Percentiles rank a stretch among this genome's conserved stretches.
Conservation (phyloP, 2,888 invertebrate species). For the Neoscelio sp. region DNA sequence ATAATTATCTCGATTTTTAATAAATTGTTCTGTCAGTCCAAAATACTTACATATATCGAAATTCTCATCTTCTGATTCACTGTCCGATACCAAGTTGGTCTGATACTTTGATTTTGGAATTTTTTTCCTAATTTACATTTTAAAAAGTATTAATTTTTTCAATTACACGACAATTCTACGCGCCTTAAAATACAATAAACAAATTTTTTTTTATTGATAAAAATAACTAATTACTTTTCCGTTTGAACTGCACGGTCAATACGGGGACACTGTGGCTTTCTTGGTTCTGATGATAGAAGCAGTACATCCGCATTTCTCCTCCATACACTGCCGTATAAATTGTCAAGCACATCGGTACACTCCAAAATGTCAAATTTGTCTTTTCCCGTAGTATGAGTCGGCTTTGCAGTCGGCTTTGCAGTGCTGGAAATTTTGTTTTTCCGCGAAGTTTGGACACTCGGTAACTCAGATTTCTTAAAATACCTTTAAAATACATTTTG, state of each 20-base stretch:
- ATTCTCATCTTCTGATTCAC: constrained; percentile 69
- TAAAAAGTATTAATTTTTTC: too few relatives aligned
- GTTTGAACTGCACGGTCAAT: constrained; percentile 75
- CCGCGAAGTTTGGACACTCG: too few relatives aligned
- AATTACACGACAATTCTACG: too few relatives aligned
- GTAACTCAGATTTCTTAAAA: too few relatives aligned
- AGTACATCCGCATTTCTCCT: constrained; percentile 81
- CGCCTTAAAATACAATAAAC: too few relatives aligned
- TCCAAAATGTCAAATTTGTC: constrained; percentile 69
- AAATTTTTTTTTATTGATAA: too few relatives aligned
- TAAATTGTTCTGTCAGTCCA: too few relatives aligned
- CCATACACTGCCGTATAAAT: constrained; percentile 85
- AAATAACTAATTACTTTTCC: constrained; percentile 76
- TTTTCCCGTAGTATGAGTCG: background rate
- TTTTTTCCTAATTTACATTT: constrained; percentile 69
- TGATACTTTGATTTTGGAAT: constrained; percentile 51
- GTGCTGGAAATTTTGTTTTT: constrained; percentile 3
- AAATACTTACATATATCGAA: constrained; percentile 70
- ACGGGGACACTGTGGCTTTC: constrained; percentile 63
- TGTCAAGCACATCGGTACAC: constrained; percentile 81
- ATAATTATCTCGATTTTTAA: too few relatives aligned
- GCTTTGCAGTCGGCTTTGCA: background rate
- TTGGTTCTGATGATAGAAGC: constrained; percentile 74
- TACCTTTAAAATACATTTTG: too few relatives aligned
- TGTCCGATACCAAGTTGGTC: constrained; percentile 34